Evolutionary conservation across 2,797 vertebrate species (phyloP), one percentile per base, ranked within the genome.

Genomic region (Pseudochaenichthys georgianus): DNA sequence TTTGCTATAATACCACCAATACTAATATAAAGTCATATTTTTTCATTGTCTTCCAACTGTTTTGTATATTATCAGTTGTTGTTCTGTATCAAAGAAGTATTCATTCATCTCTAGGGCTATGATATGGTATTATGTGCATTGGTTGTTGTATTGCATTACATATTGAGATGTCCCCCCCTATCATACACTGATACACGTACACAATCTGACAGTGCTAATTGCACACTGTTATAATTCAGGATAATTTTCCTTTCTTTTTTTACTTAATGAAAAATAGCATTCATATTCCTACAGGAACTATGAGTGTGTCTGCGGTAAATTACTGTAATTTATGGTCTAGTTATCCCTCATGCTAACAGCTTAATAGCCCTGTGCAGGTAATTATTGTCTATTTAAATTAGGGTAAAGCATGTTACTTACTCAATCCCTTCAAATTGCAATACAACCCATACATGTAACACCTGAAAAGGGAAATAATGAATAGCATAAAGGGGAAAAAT

Each of bases 241-340:
- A 62, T 79, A 8, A 28, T 66, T 60, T 65, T 70, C 53, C 12
- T 43, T 38, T 73, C 28, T 70, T 68, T 9, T 69, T 41, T 50
- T 58, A 75, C 67, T 41, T 61, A 74, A 72, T 89, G 72, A 83
- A 81, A 76, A 87, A 85, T 69, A 70, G 68, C 70, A 71, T 68
- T 52, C 57, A 63, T 82, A 80, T 75, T 86, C 84, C 84, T 83
- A 17, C 42, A 78, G 89, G 82, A 87, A 84, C 80, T 78, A 83
- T 91, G 85, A 76, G 79, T 72, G 57, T 2, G 3, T 70, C 72
- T 81, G 66, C 48, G 54, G 65, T 74, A 83, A 85, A 89, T 83
- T 55, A 82, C 80, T 74, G 64, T 84, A 84, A 89, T 87, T 86
- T 84, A 87, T 86, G 69, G 52, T 84, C 52, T 64, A 52, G 70